These are phyloP conservation scores for Cryptoblepharus egeriae DNA, from an alignment of 2,797 vertebrate genomes.

Conservation along the genomic window DNA sequence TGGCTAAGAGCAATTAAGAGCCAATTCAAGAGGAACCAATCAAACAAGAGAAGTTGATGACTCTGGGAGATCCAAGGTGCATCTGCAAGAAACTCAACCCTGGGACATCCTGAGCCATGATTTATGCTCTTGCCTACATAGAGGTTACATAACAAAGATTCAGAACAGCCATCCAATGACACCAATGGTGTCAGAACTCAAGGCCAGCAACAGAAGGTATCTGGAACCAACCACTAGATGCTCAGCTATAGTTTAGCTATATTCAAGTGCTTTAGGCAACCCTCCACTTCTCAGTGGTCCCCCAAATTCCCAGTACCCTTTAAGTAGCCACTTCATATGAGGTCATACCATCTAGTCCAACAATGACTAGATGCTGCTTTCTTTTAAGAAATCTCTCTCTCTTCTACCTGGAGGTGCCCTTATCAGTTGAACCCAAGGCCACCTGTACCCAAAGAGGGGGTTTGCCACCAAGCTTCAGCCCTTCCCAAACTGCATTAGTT, in stretches of 20 bases:
- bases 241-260: too few species aligned
- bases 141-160: not conserved
- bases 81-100: not conserved
- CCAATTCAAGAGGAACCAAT: not conserved
- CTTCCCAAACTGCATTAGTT: too few species aligned
- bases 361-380: too few species aligned
- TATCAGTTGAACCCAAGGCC: too few species aligned
- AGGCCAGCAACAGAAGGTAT: not conserved
- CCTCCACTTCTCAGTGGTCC: not conserved
- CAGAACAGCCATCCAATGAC: too few species aligned
- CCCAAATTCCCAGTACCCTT: not conserved
- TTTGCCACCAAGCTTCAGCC: too few species aligned
- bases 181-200: not conserved
- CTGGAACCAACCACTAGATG: not conserved
- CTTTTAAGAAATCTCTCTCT: too few species aligned
- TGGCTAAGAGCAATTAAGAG: conserved; percentile 8
- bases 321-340: too few species aligned
- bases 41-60: not conserved
- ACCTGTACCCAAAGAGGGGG: too few species aligned
- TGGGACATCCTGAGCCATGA: not conserved
- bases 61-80: not conserved
- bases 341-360: too few species aligned
- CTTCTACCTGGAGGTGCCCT: too few species aligned
- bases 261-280: not conserved
- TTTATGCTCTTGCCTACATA: too few species aligned